Base-by-base conservation (phyloP, 2,113 vertebrate species). In the Catharus bicknelli region DNA sequence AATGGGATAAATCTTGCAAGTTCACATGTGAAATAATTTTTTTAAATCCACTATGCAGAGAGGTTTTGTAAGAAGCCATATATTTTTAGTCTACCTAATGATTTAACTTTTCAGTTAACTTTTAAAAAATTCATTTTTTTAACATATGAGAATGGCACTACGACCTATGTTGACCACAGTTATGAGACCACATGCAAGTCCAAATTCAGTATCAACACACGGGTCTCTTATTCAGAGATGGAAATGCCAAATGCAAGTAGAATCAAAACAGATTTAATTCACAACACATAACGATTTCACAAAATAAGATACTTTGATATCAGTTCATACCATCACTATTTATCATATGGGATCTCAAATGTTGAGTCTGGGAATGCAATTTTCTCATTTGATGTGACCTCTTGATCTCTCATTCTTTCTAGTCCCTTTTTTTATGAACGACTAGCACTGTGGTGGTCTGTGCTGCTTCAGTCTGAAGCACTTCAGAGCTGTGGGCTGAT, bases 401-500 rank as follows among this genome's bases (percentile, higher is more conserved):
- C 6, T 73, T 54, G 21, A 55, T 80, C 10, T 16, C 16, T 48
- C 29, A 1, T 3, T 87, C 25, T 54, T 85, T 75, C 27, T 57
- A 58, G 21, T 36, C 10, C 9, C 13, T 77, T 70, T 68, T 15
- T 19, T 69, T 84, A 61, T 36, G 45, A 47, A 22, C 2, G 7
- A 11, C 6, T 55, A 10, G 43, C 5, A 17, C 11, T 2, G 0
- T 59, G 13, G 17, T 55, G 13, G 5, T 47, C 34, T 59, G 14
- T 26, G 25, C 8, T 72, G 29, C 51, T 75, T 57, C 27, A 27
- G 4, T 36, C 51, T 42, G n/a, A 88, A 59, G 53, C 34, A 27
- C 27, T 67, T 45, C 58, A 81, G n/a, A 87, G 18, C 27, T 62
- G 4, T 4, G 30, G 36, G 36, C 9, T 55, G 53, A 62, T 47